Evolutionary conservation across 2,797 vertebrate genomes (phyloP), one percentile per base, ranked within the genome.

Genomic region (Trematomus bernacchii): DNA sequence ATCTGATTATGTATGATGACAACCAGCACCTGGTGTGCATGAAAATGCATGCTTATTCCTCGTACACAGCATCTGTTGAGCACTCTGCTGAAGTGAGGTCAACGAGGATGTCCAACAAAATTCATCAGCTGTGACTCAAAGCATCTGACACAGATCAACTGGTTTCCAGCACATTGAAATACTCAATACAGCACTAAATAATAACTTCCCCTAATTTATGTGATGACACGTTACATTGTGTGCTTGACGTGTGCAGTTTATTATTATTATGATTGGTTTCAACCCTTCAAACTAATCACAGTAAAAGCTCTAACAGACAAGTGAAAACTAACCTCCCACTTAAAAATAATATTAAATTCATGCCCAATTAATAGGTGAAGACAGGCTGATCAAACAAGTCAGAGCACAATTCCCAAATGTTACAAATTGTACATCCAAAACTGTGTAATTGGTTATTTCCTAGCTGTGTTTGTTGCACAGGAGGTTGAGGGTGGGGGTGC

Each of bases 1-100:
- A 79, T 88, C 75, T 77, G 64, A 91, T 89, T 85, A 90, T 82
- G 71, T 43, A 71, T 76, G 66, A 85, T 76, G 84, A 83, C 79
- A 79, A 19, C 57, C 77, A 69, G 73, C 87, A 90, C 84, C 86
- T 90, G 90, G 42, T 72, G 83, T 66, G 53, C 75, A 79, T 90
- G 83, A 76, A 92, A 87, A 90, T 91, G 66, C 73, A 83, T 86
- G 75, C 42, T 63, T 69, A 30, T 82, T 69, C 53, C 60, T 76
- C 14, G 33, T 61, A 78, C 77, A 69, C 81, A 76, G 81, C 88
- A 87, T 83, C 89, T 90, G 84, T 62, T 76, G 66, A 47, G 72
- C 2, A 33, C 64, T 82, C 73, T 61, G 74, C 27, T 67, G 55
- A 79, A 85, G 66, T 27, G 58, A 80, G 80, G 89, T 87, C 76